Conservation (phyloP, 2,888 invertebrate genomes). For the Myopa testacea region DNA sequence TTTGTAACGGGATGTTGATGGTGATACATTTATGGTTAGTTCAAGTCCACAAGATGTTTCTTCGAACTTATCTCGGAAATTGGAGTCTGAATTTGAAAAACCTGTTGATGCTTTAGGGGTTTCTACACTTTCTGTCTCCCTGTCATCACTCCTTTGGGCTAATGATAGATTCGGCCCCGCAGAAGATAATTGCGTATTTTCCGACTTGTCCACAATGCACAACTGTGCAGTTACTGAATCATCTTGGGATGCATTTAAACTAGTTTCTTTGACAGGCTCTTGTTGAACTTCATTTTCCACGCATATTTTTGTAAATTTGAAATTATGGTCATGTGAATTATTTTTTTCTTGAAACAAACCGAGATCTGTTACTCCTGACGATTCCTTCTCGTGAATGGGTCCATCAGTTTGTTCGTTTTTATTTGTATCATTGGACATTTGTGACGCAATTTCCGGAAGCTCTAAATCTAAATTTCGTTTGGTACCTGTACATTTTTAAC, state of each 20-base stretch:
- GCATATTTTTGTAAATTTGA: slow-evolving; percentile 29
- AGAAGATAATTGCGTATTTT: slow-evolving; percentile 29
- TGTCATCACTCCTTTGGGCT: not conserved
- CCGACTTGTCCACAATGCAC: slow-evolving; percentile 33
- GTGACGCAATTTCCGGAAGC: slow-evolving; percentile 14
- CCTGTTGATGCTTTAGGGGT: not conserved
- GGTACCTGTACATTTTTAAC: slow-evolving; percentile 52
- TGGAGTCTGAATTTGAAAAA: not conserved
- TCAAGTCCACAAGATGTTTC: not conserved
- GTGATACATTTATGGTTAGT: slow-evolving; percentile 17
- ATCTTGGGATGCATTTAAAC: slow-evolving; percentile 29
- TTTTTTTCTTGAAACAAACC: slow-evolving; percentile 19
- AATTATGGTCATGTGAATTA: not conserved
- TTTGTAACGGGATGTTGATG: slow-evolving; percentile 56
- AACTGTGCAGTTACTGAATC: slow-evolving; percentile 37
- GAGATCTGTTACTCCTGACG: not conserved
- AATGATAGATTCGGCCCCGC: slow-evolving; percentile 20
- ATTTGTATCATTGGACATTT: slow-evolving; percentile 4
- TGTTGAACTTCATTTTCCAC: slow-evolving; percentile 7
- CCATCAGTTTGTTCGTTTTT: slow-evolving; percentile 3
- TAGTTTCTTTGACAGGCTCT: slow-evolving; percentile 19
- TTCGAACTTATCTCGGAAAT: not conserved
- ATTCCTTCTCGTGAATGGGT: not conserved
- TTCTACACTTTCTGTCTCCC: not conserved
- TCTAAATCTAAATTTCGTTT: slow-evolving; percentile 52